Evolutionary conservation across 2,797 vertebrate species (phyloP).

Genomic region (Galago senegalensis): DNA sequence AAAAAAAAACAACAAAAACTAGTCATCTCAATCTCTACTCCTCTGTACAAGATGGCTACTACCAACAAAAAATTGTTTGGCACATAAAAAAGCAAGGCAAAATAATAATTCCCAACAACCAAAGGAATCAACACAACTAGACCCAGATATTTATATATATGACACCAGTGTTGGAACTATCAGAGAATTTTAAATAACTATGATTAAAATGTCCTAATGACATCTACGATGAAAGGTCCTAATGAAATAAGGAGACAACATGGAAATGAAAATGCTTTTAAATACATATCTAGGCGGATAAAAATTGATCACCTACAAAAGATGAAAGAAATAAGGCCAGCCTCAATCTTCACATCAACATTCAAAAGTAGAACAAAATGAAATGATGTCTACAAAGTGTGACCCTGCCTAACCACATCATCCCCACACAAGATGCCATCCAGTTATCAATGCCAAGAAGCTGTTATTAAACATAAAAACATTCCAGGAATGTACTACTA

Average conservation of each 20-base stretch:
- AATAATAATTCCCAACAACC: neutral
- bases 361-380: constrained; percentile 11
- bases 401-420: neutral
- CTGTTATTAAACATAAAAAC: neutral
- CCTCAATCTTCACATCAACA: neutral
- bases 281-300: neutral
- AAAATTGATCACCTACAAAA: neutral
- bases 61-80: neutral
- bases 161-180: neutral
- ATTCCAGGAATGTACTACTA: neutral
- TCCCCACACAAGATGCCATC: neutral
- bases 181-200: neutral
- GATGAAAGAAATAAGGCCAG: neutral
- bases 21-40: neutral
- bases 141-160: neutral
- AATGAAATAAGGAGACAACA: neutral
- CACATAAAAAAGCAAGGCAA: neutral
- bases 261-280: neutral
- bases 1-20: neutral
- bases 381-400: neutral
- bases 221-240: neutral
- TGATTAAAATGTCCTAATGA: neutral
- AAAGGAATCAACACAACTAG: neutral
- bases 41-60: neutral
- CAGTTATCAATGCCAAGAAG: neutral